These are phyloP conservation scores for Dicrurus megarhynchus DNA, from an alignment of 2,113 vertebrate species.

Conservation along the genomic window DNA sequence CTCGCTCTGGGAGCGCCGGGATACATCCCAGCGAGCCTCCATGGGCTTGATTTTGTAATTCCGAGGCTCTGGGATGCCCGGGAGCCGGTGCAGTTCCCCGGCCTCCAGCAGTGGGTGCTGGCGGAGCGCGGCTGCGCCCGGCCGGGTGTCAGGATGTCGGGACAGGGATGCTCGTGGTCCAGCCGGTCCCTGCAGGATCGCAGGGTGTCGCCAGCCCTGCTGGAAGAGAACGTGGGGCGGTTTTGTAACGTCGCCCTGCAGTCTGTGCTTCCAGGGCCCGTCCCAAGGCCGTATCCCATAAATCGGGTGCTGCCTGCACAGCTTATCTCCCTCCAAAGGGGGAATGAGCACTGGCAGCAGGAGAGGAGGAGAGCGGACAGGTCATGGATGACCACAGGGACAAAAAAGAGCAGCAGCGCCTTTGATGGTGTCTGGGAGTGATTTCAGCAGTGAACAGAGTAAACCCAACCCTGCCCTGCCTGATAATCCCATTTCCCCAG, in stretches of 20 bases:
- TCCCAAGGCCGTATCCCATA: neutral
- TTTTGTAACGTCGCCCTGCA: neutral
- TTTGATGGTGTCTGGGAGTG: neutral
- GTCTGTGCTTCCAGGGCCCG: neutral
- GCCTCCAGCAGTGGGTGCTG: conserved; percentile 37
- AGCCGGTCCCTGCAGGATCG: neutral
- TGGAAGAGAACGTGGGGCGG: accelerated
- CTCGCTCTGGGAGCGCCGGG: accelerated
- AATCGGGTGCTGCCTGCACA: neutral
- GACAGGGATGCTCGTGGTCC: neutral
- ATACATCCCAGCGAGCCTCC: accelerated
- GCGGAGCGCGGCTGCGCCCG: neutral
- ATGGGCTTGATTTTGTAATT: accelerated
- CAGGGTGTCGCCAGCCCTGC: neutral
- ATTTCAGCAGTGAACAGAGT: neutral
- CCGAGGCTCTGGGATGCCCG: neutral
- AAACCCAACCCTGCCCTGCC: neutral
- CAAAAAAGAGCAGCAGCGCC: accelerated
- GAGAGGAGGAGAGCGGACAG: neutral
- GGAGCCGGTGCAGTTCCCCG: neutral
- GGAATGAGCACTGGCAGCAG: neutral
- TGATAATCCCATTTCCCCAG: neutral
- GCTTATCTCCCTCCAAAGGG: neutral
- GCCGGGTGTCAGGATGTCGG: neutral
- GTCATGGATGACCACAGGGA: accelerated